Evolutionary conservation across 2,797 vertebrate genomes (phyloP).

Genomic region (Cossypha polioptera): DNA sequence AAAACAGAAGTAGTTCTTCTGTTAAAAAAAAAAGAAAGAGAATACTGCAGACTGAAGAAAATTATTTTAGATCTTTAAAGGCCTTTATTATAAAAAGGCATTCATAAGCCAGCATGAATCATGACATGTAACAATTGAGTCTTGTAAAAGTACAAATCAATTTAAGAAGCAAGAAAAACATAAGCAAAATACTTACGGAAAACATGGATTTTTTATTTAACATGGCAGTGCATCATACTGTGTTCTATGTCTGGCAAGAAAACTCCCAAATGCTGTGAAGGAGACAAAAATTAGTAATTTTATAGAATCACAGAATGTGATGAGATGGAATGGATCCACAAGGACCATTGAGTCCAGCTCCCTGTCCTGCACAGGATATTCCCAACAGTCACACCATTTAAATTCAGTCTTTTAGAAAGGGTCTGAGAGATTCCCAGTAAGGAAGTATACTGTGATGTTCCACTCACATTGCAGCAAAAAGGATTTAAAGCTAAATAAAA

Average conservation of each 20-base stretch:
- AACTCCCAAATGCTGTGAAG: background rate
- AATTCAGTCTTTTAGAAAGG: background rate
- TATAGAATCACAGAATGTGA: background rate
- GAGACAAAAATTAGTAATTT: background rate
- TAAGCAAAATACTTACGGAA: background rate
- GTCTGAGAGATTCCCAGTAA: background rate
- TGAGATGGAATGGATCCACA: background rate
- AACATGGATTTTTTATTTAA: background rate
- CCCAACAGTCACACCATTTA: background rate
- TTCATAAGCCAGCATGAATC: background rate
- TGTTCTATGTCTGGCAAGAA: background rate
- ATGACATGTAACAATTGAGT: background rate
- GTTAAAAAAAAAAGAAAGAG: background rate
- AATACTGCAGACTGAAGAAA: background rate
- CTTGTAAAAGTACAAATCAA: background rate
- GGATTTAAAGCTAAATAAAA: background rate
- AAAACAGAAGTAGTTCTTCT: background rate
- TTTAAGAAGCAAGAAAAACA: background rate
- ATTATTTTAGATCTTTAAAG: background rate
- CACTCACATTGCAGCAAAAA: background rate
- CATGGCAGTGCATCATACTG: background rate
- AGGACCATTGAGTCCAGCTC: background rate
- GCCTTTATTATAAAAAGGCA: background rate
- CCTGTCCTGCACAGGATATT: background rate
- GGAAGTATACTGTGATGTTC: background rate